A percentile compares a stretch with the other conserved stretches of the same genome.
phyloP scores from a whole-genome alignment of 1,140 invertebrate genomes.

The Panulirus ornatus region DNA sequence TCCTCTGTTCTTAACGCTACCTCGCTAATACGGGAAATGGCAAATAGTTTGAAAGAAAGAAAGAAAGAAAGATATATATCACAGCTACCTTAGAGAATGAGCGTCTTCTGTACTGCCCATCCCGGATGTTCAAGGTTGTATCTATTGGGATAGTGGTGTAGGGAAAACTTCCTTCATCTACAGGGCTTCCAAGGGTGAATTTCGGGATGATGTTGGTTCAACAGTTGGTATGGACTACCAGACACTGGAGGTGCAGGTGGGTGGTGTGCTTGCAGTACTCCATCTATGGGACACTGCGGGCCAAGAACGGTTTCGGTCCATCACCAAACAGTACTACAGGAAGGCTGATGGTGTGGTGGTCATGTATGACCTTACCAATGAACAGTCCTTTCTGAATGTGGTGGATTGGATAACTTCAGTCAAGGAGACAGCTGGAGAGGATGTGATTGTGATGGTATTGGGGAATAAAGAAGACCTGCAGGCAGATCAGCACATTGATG shows the following conservation, averaged over 20 bases:
- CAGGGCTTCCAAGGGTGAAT: slow-evolving; percentile 81
- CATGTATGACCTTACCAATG: slow-evolving; percentile 82
- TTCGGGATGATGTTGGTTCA: slow-evolving; percentile 80
- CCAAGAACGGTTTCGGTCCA: slow-evolving; percentile 80
- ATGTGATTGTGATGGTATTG: too few relatives aligned
- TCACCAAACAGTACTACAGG: slow-evolving; percentile 82
- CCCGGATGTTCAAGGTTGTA: slow-evolving; percentile 82
- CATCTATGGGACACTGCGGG: slow-evolving; percentile 83
- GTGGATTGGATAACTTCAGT: slow-evolving; percentile 81
- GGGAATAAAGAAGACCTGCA: too few relatives aligned
- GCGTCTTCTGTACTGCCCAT: slow-evolving; percentile 22
- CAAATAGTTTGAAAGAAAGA: too few relatives aligned
- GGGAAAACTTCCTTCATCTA: slow-evolving; percentile 81
- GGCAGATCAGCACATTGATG: too few relatives aligned
- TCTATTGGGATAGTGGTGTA: slow-evolving; percentile 83
- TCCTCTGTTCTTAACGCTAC: too few relatives aligned
- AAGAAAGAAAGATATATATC: too few relatives aligned
- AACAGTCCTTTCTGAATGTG: slow-evolving; percentile 81
- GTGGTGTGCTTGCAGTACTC: slow-evolving; percentile 79
- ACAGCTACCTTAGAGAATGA: too few relatives aligned
- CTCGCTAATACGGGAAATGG: too few relatives aligned
- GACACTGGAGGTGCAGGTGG: slow-evolving; percentile 80
- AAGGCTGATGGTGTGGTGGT: slow-evolving; percentile 83
- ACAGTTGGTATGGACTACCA: slow-evolving; percentile 84
- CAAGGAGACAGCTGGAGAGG: too few relatives aligned